Percentiles rank a stretch among this genome's conserved stretches.
Evolutionary conservation across 2,888 invertebrate species (phyloP).

Genomic region (Dolichomitus sp.): DNA sequence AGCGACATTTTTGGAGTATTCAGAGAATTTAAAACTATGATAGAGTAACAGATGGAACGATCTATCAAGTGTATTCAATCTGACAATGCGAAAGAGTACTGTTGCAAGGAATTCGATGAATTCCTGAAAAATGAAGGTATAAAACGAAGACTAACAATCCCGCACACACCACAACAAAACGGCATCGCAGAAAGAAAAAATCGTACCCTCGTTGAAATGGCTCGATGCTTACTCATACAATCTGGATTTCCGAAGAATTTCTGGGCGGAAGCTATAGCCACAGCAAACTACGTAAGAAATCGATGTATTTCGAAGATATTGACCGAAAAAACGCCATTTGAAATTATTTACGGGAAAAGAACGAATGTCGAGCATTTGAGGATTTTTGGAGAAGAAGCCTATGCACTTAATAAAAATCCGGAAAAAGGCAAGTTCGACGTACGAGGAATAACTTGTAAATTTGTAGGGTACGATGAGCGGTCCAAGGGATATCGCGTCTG

Average conservation of each 20-base stretch:
- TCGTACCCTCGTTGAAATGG: slow-evolving; percentile 11
- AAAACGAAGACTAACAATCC: too few relatives aligned
- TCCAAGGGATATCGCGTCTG: slow-evolving; percentile 49
- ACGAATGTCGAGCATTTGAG: slow-evolving; percentile 20
- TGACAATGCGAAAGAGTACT: too few relatives aligned
- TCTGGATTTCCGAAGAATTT: slow-evolving; percentile 58
- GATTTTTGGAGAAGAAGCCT: slow-evolving; percentile 36
- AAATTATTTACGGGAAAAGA: slow-evolving; percentile 13
- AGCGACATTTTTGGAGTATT: not conserved
- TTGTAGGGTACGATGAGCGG: slow-evolving; percentile 38
- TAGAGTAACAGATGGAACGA: slow-evolving; percentile 5
- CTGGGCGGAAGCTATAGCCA: slow-evolving; percentile 72
- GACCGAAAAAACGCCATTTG: slow-evolving; percentile 43
- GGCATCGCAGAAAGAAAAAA: slow-evolving; percentile 50
- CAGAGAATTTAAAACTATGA: slow-evolving; percentile 6
- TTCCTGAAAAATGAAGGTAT: too few relatives aligned
- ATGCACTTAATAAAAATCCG: slow-evolving; percentile 25
- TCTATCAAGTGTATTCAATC: slow-evolving; percentile 39
- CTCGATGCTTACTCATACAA: too few relatives aligned
- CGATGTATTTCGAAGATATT: slow-evolving; percentile 57
- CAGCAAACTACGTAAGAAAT: slow-evolving; percentile 67
- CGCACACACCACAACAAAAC: too few relatives aligned
- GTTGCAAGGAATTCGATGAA: too few relatives aligned
- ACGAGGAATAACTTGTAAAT: slow-evolving; percentile 35
- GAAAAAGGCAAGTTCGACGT: slow-evolving; percentile 44